phyloP scores from a whole-genome alignment of 2,113 vertebrate species.

The Trogon melanurus region DNA sequence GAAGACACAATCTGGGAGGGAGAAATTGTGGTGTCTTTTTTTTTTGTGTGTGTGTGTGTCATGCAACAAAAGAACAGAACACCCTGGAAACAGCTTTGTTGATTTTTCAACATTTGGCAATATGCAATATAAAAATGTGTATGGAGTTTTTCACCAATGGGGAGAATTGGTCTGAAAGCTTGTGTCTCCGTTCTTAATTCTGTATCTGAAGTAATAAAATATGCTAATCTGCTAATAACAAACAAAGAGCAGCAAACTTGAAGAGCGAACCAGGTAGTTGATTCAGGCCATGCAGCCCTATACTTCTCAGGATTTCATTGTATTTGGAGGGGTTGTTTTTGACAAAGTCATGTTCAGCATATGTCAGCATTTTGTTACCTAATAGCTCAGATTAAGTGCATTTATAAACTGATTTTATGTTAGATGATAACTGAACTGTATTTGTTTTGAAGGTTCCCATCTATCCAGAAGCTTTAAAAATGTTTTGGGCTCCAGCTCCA shows the following conservation, averaged over 20 bases:
- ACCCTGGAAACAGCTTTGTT: not conserved
- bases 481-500: constrained; percentile 77
- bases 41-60: not conserved
- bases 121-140: not conserved
- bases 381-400: not conserved
- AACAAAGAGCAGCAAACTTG: not conserved
- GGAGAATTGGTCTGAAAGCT: not conserved
- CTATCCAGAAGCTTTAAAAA: constrained; percentile 70
- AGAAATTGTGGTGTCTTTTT: not conserved
- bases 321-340: not conserved
- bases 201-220: not conserved
- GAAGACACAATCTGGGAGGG: not conserved
- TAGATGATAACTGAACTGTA: not conserved
- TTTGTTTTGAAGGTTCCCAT: constrained; percentile 70
- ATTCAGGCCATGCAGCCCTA: not conserved
- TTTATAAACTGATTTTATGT: not conserved
- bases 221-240: not conserved
- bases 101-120: not conserved
- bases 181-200: not conserved
- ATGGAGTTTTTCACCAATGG: not conserved
- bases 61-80: not conserved
- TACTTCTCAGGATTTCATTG: not conserved
- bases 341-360: not conserved
- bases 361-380: not conserved
- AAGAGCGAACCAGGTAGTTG: not conserved